Conservation (phyloP, 2,113 vertebrate species). For the Protomyctophum bolini region DNA sequence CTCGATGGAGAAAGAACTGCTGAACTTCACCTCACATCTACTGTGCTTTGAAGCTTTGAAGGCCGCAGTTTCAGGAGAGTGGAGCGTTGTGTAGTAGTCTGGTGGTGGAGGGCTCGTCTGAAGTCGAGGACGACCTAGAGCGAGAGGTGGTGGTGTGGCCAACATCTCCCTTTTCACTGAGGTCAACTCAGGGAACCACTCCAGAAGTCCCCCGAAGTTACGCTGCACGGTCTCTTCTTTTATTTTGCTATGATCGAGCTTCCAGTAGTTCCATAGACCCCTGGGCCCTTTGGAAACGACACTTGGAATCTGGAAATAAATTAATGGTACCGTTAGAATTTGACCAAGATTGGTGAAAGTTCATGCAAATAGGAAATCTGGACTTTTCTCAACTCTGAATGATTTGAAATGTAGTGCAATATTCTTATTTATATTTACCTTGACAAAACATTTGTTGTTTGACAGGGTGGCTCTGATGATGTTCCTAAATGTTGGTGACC, state of each 20-base stretch:
- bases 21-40: constrained; percentile 57
- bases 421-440: constrained; percentile 43
- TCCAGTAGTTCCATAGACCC: constrained; percentile 72
- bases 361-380: too few relatives aligned
- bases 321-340: background rate
- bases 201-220: constrained; percentile 67
- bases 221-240: constrained; percentile 66
- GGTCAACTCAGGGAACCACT: constrained; percentile 59
- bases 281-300: background rate
- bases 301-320: background rate
- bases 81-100: background rate
- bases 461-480: constrained; percentile 74
- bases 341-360: too few relatives aligned
- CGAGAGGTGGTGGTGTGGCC: background rate
- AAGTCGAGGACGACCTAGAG: too few relatives aligned
- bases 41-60: constrained; percentile 10
- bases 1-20: constrained; percentile 73
- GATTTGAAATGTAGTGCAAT: background rate
- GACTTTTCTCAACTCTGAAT: too few relatives aligned
- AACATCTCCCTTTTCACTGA: background rate
- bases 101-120: too few relatives aligned
- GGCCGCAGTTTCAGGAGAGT: background rate
- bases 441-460: constrained; percentile 69
- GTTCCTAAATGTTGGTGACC: constrained; percentile 58
- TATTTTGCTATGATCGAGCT: constrained; percentile 53